These are phyloP conservation scores for Tetheella fluctuosa DNA, from an alignment of 2,888 invertebrate genomes.

Conservation along the genomic window DNA sequence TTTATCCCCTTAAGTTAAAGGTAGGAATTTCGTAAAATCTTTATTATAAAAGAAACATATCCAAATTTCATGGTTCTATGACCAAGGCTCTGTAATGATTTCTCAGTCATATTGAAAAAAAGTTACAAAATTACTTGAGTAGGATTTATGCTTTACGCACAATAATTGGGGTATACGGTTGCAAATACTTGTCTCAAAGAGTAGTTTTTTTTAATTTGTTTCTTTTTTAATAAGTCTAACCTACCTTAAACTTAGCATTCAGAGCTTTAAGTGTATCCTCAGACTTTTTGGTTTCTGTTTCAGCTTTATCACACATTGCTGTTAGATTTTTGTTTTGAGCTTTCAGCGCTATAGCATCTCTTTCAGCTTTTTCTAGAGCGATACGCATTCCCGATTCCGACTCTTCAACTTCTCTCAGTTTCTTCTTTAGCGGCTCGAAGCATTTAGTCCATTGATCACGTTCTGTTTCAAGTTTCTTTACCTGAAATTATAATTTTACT, in stretches of 20 bases:
- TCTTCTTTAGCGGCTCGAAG: constrained; percentile 77
- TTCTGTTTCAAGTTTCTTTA: constrained; percentile 67
- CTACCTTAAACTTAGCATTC: constrained; percentile 72
- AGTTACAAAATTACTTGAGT: too few species aligned
- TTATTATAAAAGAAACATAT: too few species aligned
- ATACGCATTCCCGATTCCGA: constrained; percentile 81
- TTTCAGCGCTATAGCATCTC: constrained; percentile 79
- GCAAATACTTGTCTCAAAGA: too few species aligned
- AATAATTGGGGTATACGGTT: too few species aligned
- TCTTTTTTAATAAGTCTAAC: neutral
- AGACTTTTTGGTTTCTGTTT: constrained; percentile 79
- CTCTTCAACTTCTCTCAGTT: constrained; percentile 84
- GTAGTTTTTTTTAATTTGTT: too few species aligned
- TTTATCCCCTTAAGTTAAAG: too few species aligned
- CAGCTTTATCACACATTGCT: constrained; percentile 72
- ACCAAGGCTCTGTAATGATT: too few species aligned
- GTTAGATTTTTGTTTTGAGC: constrained; percentile 74
- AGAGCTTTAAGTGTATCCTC: constrained; percentile 72
- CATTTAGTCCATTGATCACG: constrained; percentile 80
- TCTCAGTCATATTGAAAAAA: too few species aligned
- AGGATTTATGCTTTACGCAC: too few species aligned
- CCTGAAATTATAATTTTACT: constrained; percentile 40
- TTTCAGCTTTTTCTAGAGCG: constrained; percentile 81
- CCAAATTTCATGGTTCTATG: too few species aligned
- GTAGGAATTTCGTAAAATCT: too few species aligned